These are phyloP conservation scores for Parnassius glacialis DNA, from an alignment of 2,888 invertebrate species.

Conservation along the genomic window DNA sequence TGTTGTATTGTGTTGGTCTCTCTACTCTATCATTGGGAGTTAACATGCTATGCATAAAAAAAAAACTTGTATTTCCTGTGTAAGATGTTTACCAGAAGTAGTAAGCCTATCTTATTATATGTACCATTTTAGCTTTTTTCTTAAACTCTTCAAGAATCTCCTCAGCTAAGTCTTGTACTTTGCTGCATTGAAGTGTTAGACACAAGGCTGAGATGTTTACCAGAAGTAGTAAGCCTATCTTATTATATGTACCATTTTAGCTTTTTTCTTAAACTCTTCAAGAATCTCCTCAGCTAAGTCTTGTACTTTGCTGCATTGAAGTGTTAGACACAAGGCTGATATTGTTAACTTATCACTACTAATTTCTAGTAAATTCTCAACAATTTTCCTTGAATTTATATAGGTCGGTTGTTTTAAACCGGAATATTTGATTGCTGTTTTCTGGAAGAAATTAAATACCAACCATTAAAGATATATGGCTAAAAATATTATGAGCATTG, in stretches of 20 bases:
- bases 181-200: slow-evolving; percentile 76
- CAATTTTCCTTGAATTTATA: slow-evolving; percentile 75
- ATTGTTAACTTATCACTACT: slow-evolving; percentile 74
- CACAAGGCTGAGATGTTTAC: slow-evolving; percentile 82
- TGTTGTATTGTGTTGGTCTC: too few relatives aligned
- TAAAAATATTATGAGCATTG: neutral
- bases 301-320: slow-evolving; percentile 71
- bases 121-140: slow-evolving; percentile 63
- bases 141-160: slow-evolving; percentile 77
- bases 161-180: slow-evolving; percentile 70
- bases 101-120: too few relatives aligned
- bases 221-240: too few relatives aligned
- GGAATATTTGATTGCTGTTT: slow-evolving; percentile 80
- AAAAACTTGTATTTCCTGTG: too few relatives aligned
- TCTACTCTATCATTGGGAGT: too few relatives aligned
- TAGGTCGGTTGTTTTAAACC: slow-evolving; percentile 79
- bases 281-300: slow-evolving; percentile 78
- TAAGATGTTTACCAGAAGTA: too few relatives aligned
- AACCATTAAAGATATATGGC: neutral
- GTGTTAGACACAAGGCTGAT: slow-evolving; percentile 79
- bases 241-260: slow-evolving; percentile 55
- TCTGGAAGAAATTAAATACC: slow-evolving; percentile 57
- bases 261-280: slow-evolving; percentile 67
- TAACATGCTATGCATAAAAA: too few relatives aligned
- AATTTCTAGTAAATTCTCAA: slow-evolving; percentile 82